Evolutionary conservation across 2,888 invertebrate species (phyloP), one percentile per base, ranked within the genome.

Genomic region (Syrista parreyssii): DNA sequence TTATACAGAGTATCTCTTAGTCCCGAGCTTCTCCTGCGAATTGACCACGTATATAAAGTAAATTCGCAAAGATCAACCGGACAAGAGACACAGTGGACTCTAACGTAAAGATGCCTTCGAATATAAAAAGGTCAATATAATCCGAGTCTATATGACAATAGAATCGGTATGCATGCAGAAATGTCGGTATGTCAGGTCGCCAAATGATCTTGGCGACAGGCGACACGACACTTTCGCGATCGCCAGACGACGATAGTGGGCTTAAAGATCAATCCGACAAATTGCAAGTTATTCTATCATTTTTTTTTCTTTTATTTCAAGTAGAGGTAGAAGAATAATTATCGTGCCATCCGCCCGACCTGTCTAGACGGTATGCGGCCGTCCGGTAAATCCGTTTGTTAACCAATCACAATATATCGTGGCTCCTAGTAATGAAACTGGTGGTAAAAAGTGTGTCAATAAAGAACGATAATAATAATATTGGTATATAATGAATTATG

Each of bases 401-500:
- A 55, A 55, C 55, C 55, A 23, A 55, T 55, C 0, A 55, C 55
- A 55, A 55, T 23, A 55, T 85, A 86, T 82, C 82, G 83, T 84
- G 81, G 84, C 79, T 81, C 86, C 86, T 86, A 84, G 33, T 79
- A 82, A 75, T 78, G 75, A 73, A n/a, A 78, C 72, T 83, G 81
- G 78, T 82, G 80, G 80, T 84, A 86, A 84, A 86, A 83, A 76
- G 87, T 85, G 83, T 86, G 85, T 86, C 86, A 87, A 87, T 86
- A 86, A 88, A 88, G 86, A 89, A 89, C 88, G 87, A 87, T 87
- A 86, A 84, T 84, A 84, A 87, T 84, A 84, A 85, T 87, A 88
- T 80, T 88, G 86, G 85, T 89, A 88, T 91, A 89, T 90, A 85
- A 91, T 91, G 91, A 91, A 92, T 89, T 91, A 91, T 91, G 92